Percentiles rank a stretch among this genome's conserved stretches.
phyloP scores from a whole-genome alignment of 2,888 invertebrate species.

The Drosophila limbata region DNA sequence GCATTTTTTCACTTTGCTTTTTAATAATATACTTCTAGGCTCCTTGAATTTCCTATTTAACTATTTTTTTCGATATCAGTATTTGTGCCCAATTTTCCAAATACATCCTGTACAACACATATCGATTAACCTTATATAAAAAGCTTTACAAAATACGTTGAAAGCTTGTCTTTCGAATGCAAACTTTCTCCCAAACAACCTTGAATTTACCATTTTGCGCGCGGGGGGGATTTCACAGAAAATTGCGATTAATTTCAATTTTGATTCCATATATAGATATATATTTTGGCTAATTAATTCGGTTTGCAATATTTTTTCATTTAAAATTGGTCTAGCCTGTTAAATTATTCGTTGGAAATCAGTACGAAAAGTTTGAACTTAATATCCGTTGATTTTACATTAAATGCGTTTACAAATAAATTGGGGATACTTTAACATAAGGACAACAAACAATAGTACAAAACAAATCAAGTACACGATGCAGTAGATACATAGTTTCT shows the following conservation, averaged over 20 bases:
- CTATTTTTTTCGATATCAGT: not conserved
- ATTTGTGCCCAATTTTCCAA: not conserved
- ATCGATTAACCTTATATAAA: not conserved
- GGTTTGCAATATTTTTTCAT: conserved; percentile 63
- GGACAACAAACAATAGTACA: conserved; percentile 53
- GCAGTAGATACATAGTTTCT: conserved; percentile 15
- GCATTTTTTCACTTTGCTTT: not conserved
- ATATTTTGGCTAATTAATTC: conserved; percentile 71
- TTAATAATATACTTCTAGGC: not conserved
- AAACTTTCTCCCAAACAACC: conserved; percentile 3
- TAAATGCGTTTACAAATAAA: conserved; percentile 74
- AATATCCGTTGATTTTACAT: conserved; percentile 64
- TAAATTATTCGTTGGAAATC: conserved; percentile 51
- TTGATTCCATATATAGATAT: conserved; percentile 45
- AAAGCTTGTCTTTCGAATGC: not conserved
- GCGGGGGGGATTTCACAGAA: not conserved
- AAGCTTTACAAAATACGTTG: not conserved
- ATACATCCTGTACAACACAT: not conserved
- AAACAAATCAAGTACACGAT: conserved; percentile 52
- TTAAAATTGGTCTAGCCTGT: conserved; percentile 78
- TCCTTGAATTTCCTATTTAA: not conserved
- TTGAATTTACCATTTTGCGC: not conserved
- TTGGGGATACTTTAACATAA: conserved; percentile 41
- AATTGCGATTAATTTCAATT: not conserved
- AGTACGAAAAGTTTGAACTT: conserved; percentile 36